Conservation (phyloP, 2,888 invertebrate genomes). For the Drosophila greeni region DNA sequence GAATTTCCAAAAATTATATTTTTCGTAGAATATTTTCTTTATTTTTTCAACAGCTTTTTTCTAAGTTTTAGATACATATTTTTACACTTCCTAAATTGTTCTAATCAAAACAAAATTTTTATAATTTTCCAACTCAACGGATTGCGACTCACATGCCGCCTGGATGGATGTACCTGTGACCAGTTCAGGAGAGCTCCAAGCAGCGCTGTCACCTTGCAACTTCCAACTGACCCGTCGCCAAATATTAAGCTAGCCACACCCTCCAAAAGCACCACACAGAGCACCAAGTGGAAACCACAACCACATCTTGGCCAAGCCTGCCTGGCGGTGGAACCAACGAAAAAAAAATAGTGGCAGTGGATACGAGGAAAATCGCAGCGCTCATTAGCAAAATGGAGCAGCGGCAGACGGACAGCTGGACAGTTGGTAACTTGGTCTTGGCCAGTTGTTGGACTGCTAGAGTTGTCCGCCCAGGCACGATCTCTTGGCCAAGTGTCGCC, state of each 20-base stretch:
- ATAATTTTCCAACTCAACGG: neutral
- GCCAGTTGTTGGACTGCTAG: conserved; percentile 17
- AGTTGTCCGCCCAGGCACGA: conserved; percentile 50
- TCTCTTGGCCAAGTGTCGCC: conserved; percentile 67
- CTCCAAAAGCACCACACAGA: conserved; percentile 28
- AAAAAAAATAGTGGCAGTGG: neutral
- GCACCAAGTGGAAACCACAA: conserved; percentile 9
- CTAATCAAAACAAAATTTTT: neutral
- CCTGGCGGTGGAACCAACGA: conserved; percentile 29
- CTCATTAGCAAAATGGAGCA: conserved; percentile 67
- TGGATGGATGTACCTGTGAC: conserved; percentile 7
- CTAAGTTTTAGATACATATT: neutral
- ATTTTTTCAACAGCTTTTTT: too few relatives aligned
- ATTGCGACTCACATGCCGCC: neutral
- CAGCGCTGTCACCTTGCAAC: conserved; percentile 25
- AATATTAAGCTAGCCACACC: conserved; percentile 30
- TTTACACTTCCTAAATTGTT: neutral
- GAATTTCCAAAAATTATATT: too few relatives aligned
- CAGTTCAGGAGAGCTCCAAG: neutral
- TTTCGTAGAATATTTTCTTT: too few relatives aligned
- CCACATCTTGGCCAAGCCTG: conserved; percentile 49
- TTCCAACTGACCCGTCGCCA: conserved; percentile 18
- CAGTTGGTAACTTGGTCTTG: conserved; percentile 14
- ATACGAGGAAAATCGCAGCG: conserved; percentile 40
- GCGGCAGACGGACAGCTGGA: conserved; percentile 25